phyloP scores from a whole-genome alignment of 2,113 vertebrate genomes.

The Pelecanus crispus region DNA sequence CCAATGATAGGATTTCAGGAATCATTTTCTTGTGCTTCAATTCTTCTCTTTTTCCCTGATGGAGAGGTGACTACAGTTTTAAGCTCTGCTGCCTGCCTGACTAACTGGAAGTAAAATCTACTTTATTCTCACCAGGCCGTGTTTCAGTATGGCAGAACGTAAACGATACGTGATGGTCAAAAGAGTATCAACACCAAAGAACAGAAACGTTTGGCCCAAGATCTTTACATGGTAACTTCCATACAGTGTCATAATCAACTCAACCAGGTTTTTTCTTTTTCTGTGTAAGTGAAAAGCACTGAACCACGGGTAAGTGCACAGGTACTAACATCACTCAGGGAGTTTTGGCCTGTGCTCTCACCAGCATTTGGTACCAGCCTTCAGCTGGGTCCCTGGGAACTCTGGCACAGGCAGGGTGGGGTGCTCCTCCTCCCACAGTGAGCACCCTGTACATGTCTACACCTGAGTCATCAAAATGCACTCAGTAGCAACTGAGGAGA shows the following conservation, averaged over 20 bases:
- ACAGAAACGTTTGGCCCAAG: neutral
- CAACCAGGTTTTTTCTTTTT: neutral
- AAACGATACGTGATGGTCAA: neutral
- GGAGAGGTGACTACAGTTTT: neutral
- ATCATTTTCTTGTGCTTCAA: neutral
- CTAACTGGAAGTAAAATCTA: neutral
- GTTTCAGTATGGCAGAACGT: neutral
- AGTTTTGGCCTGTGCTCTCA: neutral
- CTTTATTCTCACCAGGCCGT: neutral
- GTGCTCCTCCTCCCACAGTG: neutral
- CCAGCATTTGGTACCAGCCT: neutral
- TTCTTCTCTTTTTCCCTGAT: neutral
- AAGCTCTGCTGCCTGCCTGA: neutral
- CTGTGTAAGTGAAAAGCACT: neutral
- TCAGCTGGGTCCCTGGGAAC: neutral
- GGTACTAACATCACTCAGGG: neutral
- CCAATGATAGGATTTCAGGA: neutral
- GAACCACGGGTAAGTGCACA: neutral
- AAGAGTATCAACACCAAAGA: neutral
- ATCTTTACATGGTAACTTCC: neutral
- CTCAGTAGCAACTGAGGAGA: neutral
- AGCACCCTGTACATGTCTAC: fast-evolving
- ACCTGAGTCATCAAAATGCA: neutral
- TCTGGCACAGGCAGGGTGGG: neutral
- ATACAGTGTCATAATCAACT: neutral